phyloP scores from a whole-genome alignment of 2,888 invertebrate species.

The Rotaria magnacalcarata region DNA sequence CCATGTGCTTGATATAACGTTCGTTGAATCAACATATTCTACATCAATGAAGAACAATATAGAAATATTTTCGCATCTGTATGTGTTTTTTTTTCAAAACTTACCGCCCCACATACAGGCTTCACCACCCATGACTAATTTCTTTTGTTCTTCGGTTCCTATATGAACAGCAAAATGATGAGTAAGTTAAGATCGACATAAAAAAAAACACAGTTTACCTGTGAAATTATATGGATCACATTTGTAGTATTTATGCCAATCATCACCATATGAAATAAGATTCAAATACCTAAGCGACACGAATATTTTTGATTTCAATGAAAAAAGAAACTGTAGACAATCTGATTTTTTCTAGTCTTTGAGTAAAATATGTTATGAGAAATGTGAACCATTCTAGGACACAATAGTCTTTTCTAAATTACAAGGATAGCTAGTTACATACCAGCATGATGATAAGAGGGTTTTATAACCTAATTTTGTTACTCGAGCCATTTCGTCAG shows the following conservation, averaged over 20 bases:
- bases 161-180: neutral
- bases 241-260: slow-evolving; percentile 59
- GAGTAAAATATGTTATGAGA: too few species aligned
- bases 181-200: neutral
- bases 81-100: neutral
- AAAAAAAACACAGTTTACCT: slow-evolving; percentile 50
- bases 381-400: too few species aligned
- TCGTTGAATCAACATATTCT: slow-evolving; percentile 43
- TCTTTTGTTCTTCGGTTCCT: slow-evolving; percentile 63
- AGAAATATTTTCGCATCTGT: too few species aligned
- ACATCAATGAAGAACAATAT: neutral
- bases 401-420: too few species aligned
- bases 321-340: neutral
- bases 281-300: slow-evolving; percentile 59
- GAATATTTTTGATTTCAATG: too few species aligned
- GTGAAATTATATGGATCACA: slow-evolving; percentile 60
- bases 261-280: slow-evolving; percentile 64
- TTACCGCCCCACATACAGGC: slow-evolving; percentile 80
- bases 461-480: slow-evolving; percentile 66
- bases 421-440: slow-evolving; percentile 54
- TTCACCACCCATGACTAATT: slow-evolving; percentile 77
- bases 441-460: slow-evolving; percentile 79
- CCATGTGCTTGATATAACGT: slow-evolving; percentile 41
- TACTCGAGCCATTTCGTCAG: slow-evolving; percentile 59
- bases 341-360: too few species aligned